These are phyloP conservation scores for Gnathonemus longibarbis DNA, from an alignment of 2,113 vertebrate species.

Conservation along the genomic window DNA sequence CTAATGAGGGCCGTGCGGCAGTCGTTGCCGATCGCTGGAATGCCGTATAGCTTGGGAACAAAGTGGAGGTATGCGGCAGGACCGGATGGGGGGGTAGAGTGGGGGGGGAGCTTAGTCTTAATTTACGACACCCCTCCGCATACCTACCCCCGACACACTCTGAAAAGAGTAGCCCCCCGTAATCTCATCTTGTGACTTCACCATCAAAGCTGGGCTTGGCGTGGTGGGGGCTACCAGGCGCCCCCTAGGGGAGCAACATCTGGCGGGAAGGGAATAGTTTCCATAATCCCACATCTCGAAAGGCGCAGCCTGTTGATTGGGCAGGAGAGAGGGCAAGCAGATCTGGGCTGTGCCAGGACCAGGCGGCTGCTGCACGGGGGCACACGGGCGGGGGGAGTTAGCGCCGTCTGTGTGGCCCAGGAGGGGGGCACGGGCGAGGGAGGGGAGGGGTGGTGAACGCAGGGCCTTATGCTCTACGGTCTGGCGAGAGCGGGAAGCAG, in stretches of 20 bases:
- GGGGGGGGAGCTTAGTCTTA: neutral
- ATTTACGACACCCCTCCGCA: neutral
- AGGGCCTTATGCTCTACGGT: constrained; percentile 21
- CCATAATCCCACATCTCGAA: neutral
- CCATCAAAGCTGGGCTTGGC: neutral
- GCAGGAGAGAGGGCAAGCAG: neutral
- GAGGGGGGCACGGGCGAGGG: neutral
- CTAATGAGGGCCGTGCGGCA: neutral
- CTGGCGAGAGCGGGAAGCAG: constrained; percentile 27
- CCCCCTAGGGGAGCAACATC: neutral
- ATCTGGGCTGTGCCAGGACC: neutral
- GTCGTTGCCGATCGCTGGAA: neutral
- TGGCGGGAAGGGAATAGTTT: neutral
- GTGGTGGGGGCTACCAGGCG: neutral
- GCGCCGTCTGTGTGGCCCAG: constrained; percentile 15
- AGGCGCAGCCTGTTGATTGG: neutral
- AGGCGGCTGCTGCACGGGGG: neutral
- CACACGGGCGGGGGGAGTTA: neutral
- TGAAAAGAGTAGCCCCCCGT: neutral
- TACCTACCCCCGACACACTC: neutral
- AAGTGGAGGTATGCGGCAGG: neutral
- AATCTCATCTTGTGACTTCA: neutral
- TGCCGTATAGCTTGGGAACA: constrained; percentile 8
- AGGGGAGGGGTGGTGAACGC: constrained; percentile 7
- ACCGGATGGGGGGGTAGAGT: neutral